Base-by-base conservation (phyloP, 1,140 invertebrate genomes). In the Bombus vancouverensis region DNA sequence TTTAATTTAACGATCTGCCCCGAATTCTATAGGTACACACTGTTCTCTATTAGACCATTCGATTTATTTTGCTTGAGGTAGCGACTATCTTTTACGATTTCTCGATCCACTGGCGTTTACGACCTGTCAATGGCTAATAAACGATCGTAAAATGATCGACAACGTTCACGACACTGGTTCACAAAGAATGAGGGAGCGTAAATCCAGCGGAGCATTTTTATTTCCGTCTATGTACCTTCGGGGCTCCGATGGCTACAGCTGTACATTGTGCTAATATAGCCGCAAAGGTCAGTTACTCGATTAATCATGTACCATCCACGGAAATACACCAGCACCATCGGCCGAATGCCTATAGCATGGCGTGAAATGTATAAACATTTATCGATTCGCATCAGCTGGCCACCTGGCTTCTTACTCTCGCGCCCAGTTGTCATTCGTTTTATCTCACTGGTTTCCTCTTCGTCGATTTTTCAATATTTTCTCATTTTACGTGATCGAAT, bases 331-430 rank as follows among this genome's bases (percentile, higher is more conserved):
- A 87, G 59, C 37, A 70, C 62, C 37, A 59, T 34, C 59, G 75
- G 44, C 2, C 28, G 59, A 62, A 62, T 39, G 72, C 74, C 73
- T 72, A 81, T 86, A 76, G 34, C 12, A 47, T 3, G 42, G 10
- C 34, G 59, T 3, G 42, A 57, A 32, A 53, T 34, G 32, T 88
- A 87, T 86, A 91, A 91, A 91, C 87, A 91, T 87, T 81, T 89
- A 91, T 91, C 74, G 90, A 91, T 85, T 81, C 65, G 68, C n/a
- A 89, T 89, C 84, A 87, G 82, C 75, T 70, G 76, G 37, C 88
- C 79, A 87, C 79, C 78, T 73, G 72, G 37, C 37, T 44, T n/a
- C 42, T 65, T 25, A 32, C 70, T 81, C 59, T 85, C 34, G 62
- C 81, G 15, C 2, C 39, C 6, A 25, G 32, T 68, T 70, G 15